Base-by-base conservation (phyloP, 2,888 invertebrate species). In the Drosophila mettleri region DNA sequence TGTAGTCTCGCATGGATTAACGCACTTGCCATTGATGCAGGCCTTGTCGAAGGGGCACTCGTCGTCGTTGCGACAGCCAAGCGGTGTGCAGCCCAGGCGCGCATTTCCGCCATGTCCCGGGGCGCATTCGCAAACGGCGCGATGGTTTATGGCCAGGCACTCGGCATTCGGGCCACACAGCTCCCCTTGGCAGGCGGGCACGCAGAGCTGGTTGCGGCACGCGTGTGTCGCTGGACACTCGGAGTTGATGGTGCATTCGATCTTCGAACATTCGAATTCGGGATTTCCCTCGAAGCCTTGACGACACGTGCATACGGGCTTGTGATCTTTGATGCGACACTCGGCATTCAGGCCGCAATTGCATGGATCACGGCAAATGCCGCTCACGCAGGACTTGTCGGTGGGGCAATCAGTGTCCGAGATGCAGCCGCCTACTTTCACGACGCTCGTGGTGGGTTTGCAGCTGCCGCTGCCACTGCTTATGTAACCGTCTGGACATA, bases 401-500 rank as follows among this genome's bases (percentile, higher is more conserved):
- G 94, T 92, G 0, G 95, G 94, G 90, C 98, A 98, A 78, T 98
- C 96, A 34, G 94, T 94, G 89, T 97, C 97, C 3, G 94, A 93
- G 77, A 94, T 94, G 90, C 97, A 98, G 54, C 94, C 95, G 51
- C 95, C 94, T 3, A 94, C 93, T 51, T 94, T 93, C 9, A 93
- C 89, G 7, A 95, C 92, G 1, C 95, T 93, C 39, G 94, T 94
- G n/a, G 95, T 95, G 2, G 96, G 95, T 66, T 95, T 95, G 89
- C 97, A 97, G 39, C 95, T 94, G 51, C 97, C 97, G 76, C 95
- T 95, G 59, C 97, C 97, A 74, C 95, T 96, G 92, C 96, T 97
- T 4, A 97, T 94, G 85, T 97, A 97, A 18, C 98, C 98, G 53
- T 96, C 96, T 27, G 97, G 97, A 86, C 98, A 98, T 3, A 97